Conservation (phyloP, 2,888 invertebrate genomes). For the Deladenus siricidicola region DNA sequence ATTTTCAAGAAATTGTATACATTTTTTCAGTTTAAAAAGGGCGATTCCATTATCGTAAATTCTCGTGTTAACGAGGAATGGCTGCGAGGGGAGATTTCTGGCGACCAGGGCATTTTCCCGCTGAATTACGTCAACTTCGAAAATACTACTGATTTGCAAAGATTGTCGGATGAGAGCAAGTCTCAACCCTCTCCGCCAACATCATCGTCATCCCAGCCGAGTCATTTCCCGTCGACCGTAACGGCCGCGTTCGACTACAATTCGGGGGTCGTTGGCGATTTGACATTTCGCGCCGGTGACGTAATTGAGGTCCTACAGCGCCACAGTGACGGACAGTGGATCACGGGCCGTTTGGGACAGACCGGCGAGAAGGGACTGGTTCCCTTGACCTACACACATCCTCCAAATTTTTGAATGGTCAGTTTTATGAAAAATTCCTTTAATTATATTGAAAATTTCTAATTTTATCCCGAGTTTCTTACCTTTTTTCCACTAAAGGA, state of each 20-base stretch:
- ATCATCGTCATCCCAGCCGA: conserved; percentile 23
- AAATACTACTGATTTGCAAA: conserved; percentile 16
- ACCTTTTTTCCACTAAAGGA: no score
- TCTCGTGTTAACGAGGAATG: conserved; percentile 40
- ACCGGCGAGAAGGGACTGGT: conserved; percentile 33
- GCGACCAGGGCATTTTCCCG: conserved; percentile 43
- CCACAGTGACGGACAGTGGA: conserved; percentile 36
- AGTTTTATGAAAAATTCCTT: no score
- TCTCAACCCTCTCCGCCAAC: conserved; percentile 32
- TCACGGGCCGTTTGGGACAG: conserved; percentile 28
- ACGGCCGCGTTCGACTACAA: conserved; percentile 1
- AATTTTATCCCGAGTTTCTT: no score
- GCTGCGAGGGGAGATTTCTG: conserved; percentile 38
- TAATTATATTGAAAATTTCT: no score
- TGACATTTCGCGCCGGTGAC: conserved; percentile 38
- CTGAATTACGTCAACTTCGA: conserved; percentile 30
- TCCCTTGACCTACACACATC: conserved; percentile 34
- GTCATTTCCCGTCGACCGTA: background rate
- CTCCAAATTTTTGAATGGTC: no score
- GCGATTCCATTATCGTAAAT: conserved; percentile 32
- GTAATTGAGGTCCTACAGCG: conserved; percentile 29
- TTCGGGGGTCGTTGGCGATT: conserved; percentile 28
- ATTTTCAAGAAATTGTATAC: background rate
- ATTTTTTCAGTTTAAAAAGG: conserved; percentile 36
- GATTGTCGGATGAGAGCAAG: conserved; percentile 9